phyloP scores from a whole-genome alignment of 23 tunicate genomes.

The Halocynthia aurantium region DNA sequence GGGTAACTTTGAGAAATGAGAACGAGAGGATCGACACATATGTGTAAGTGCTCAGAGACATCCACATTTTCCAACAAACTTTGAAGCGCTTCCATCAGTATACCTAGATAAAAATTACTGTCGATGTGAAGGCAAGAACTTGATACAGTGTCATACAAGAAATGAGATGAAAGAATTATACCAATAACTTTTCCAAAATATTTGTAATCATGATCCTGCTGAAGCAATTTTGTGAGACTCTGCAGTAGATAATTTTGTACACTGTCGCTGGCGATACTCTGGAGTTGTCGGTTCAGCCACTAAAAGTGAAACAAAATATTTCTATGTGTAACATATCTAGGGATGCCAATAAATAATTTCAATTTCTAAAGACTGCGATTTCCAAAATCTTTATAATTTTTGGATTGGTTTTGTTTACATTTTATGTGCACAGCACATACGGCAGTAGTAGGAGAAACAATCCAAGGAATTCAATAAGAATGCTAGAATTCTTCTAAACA shows the following conservation, averaged over 20 bases:
- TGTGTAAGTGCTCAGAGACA: slow-evolving; percentile 50
- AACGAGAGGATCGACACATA: slow-evolving; percentile 67
- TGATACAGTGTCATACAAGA: neutral
- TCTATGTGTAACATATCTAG: no score
- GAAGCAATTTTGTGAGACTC: slow-evolving; percentile 56
- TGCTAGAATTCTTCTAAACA: no score
- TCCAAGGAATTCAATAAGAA: no score
- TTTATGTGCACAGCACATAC: neutral
- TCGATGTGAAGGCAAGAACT: neutral
- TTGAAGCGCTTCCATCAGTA: slow-evolving; percentile 73
- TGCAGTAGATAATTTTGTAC: slow-evolving; percentile 71
- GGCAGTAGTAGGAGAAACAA: slow-evolving; percentile 5
- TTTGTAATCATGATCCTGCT: slow-evolving; percentile 53
- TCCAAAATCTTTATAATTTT: no score
- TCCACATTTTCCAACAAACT: slow-evolving; percentile 70
- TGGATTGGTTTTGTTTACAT: neutral
- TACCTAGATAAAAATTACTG: slow-evolving; percentile 15
- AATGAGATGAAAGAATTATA: neutral
- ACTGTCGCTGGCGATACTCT: slow-evolving; percentile 78
- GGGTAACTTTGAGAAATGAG: slow-evolving; percentile 77
- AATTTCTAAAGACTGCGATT: no score
- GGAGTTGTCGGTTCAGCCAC: slow-evolving; percentile 81
- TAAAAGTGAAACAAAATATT: slow-evolving; percentile 10
- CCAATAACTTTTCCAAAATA: slow-evolving; percentile 83
- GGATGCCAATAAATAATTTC: no score